Evolutionary conservation across 1,140 invertebrate species (phyloP), one percentile per base, ranked within the genome.

Genomic region (Carposina sasakii): DNA sequence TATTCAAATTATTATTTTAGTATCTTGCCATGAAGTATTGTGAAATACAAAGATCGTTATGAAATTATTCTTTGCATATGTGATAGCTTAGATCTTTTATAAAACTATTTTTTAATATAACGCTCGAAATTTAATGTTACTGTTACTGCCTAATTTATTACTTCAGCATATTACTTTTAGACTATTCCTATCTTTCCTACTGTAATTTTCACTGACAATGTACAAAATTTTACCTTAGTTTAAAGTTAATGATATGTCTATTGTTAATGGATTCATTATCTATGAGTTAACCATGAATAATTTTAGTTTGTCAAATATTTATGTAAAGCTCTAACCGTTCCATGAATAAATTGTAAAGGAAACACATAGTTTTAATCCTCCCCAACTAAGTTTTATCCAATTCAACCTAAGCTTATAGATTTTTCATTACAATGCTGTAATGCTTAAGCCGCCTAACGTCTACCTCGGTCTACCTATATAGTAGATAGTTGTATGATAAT

Each of bases 21-120:
- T 76, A 67, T 82, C 81, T 81, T 84, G 81, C 81, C 81, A 84
- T 79, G 61, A 81, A 78, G 63, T 81, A 78, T 76, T 71, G 57
- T 69, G 64, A 67, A 73, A 61, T 67, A 60, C 46, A 61, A 64
- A 70, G 68, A 64, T 67, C 52, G 54, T 72, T n/a, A 66, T 57
- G 59, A 70, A 74, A 66, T 67, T 72, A 67, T 63, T 56, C 68
- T 67, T 71, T 73, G 65, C 61, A 61, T 61, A n/a, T 78, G 76
- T 83, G 77, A 81, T 81, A 81, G 67, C 58, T 65, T 75, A 78
- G 76, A 84, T 76, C 73, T 79, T 77, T 57, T 71, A 63, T 53
- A 65, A 64, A 58, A 56, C 6, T 64, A 73, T 61, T 57, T 58
- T 36, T 43, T 54, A 61, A 31, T 28, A 6, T 6, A 28, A 28